These are phyloP conservation scores for Plutella xylostella DNA, from an alignment of 2,888 invertebrate genomes.

Conservation along the genomic window DNA sequence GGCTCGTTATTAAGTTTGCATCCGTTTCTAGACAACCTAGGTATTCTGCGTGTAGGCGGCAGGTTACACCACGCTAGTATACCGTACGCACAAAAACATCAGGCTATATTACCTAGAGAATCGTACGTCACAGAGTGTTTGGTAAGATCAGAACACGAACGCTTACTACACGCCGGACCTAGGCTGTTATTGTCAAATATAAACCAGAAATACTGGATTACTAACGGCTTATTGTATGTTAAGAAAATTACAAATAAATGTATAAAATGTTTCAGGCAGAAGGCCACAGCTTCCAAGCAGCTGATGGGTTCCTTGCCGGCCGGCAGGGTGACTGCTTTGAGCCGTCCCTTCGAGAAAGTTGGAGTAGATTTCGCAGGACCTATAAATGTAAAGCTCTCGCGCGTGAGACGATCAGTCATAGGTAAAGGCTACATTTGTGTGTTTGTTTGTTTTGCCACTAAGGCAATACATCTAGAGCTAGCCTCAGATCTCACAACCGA, in stretches of 20 bases:
- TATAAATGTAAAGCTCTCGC: slow-evolving; percentile 12
- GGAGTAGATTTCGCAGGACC: slow-evolving; percentile 19
- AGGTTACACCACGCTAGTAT: not conserved
- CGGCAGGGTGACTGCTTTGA: slow-evolving; percentile 10
- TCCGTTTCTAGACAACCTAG: not conserved
- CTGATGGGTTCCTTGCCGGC: slow-evolving; percentile 17
- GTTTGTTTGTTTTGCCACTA: slow-evolving; percentile 16
- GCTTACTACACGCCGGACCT: slow-evolving; percentile 11
- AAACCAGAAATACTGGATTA: slow-evolving; percentile 16
- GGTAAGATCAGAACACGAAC: slow-evolving; percentile 9
- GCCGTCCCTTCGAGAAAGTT: slow-evolving; percentile 13
- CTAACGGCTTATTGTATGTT: slow-evolving; percentile 14
- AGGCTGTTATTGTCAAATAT: slow-evolving; percentile 9
- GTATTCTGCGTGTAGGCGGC: not conserved
- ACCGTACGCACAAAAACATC: slow-evolving; percentile 3
- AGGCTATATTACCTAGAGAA: not conserved
- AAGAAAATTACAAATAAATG: slow-evolving; percentile 19
- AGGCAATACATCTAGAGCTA: slow-evolving; percentile 13
- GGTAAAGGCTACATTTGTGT: slow-evolving; percentile 16
- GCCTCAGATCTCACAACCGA: slow-evolving; percentile 6
- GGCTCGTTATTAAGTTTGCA: not conserved
- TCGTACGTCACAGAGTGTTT: not conserved
- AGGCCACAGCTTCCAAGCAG: slow-evolving; percentile 14
- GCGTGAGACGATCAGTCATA: slow-evolving; percentile 10
- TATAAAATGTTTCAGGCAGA: slow-evolving; percentile 17